These are phyloP conservation scores for Drosophila vallismaia DNA, from an alignment of 2,888 invertebrate genomes.

Conservation along the genomic window DNA sequence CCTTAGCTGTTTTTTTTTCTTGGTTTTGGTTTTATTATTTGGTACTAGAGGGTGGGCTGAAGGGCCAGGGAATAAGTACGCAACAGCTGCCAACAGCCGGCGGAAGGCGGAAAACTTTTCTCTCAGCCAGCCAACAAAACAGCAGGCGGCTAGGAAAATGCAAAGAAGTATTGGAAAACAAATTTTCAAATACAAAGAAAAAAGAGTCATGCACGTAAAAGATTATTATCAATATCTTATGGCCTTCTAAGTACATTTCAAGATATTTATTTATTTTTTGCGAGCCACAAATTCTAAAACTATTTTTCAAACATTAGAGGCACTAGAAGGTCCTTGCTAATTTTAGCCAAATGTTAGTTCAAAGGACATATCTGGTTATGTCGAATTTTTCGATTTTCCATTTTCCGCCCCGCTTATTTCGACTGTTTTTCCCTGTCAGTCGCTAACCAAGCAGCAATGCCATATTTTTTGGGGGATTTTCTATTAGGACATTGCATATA, in stretches of 20 bases:
- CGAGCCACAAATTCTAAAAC: neutral
- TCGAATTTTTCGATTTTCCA: constrained; percentile 11
- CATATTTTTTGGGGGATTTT: constrained; percentile 44
- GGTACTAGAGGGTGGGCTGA: neutral
- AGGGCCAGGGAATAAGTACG: constrained; percentile 29
- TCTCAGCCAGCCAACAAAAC: constrained; percentile 37
- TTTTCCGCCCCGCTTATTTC: constrained; percentile 16
- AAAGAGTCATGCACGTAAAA: constrained; percentile 12
- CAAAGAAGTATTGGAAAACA: constrained; percentile 22
- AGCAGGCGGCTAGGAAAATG: constrained; percentile 27
- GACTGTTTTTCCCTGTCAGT: constrained; percentile 11
- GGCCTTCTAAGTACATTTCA: constrained; percentile 29
- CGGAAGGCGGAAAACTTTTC: constrained; percentile 51
- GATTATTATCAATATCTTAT: constrained; percentile 50
- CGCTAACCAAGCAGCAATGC: constrained; percentile 32
- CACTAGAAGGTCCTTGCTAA: neutral
- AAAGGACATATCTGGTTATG: constrained; percentile 1
- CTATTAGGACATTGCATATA: constrained; percentile 39
- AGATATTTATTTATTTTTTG: neutral
- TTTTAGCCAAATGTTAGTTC: neutral
- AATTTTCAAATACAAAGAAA: constrained; percentile 10
- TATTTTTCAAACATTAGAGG: neutral
- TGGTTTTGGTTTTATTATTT: neutral
- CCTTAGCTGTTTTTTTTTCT: constrained; percentile 3
- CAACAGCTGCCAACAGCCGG: constrained; percentile 61